These are phyloP conservation scores for Penaeus japonicus DNA, from an alignment of 1,140 invertebrate genomes.

Conservation along the genomic window DNA sequence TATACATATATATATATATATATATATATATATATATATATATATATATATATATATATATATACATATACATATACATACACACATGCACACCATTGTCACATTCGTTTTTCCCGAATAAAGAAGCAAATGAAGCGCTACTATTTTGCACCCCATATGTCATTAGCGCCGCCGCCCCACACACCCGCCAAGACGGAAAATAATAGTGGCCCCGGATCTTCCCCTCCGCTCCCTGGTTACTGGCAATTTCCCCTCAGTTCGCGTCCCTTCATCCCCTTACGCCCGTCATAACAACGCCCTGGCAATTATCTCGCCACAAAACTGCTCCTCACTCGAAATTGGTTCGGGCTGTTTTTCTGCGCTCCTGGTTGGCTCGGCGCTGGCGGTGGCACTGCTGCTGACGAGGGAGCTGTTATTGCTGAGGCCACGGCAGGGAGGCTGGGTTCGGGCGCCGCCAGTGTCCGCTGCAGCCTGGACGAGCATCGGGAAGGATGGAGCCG, in stretches of 20 bases:
- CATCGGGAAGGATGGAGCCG: no score
- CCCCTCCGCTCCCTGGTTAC: background rate
- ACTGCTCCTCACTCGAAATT: constrained; percentile 39
- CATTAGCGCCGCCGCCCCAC: background rate
- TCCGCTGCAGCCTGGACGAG: no score
- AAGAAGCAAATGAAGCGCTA: no score
- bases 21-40: no score
- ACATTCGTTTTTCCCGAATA: no score
- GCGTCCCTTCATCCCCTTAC: background rate
- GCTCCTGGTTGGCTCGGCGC: background rate
- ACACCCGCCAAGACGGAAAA: background rate
- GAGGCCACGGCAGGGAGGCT: no score
- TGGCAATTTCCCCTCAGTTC: background rate
- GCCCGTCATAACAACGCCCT: constrained; percentile 17
- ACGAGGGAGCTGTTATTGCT: background rate
- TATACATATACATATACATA: no score
- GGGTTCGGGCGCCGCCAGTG: no score
- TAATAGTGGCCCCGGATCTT: background rate
- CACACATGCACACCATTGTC: no score
- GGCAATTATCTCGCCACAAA: constrained; percentile 36
- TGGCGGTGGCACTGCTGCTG: background rate
- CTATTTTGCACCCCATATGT: no score
- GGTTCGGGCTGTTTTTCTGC: constrained; percentile 30
- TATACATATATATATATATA: no score
- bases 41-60: no score